Evolutionary conservation across 2,888 invertebrate genomes (phyloP).

Genomic region (Herminia tarsipennalis): DNA sequence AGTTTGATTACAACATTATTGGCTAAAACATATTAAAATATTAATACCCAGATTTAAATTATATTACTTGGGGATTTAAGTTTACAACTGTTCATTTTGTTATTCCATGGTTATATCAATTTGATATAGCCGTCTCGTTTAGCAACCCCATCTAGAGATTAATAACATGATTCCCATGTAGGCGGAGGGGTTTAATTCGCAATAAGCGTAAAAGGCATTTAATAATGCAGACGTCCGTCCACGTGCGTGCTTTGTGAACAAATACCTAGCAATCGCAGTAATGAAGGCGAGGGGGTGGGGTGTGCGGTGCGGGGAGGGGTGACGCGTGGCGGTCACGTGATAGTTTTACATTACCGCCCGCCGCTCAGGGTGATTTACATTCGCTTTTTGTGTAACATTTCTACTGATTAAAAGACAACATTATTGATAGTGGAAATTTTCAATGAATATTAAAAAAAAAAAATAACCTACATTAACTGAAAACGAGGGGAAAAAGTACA

Average conservation of each 20-base stretch:
- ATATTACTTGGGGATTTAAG: not conserved
- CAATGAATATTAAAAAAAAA: too few species aligned
- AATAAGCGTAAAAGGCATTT: slow-evolving; percentile 86
- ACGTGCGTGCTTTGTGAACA: slow-evolving; percentile 76
- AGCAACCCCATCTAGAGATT: slow-evolving; percentile 56
- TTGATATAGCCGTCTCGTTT: slow-evolving; percentile 52
- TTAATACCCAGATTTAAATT: too few species aligned
- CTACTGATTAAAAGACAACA: slow-evolving; percentile 56
- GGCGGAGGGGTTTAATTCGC: slow-evolving; percentile 72
- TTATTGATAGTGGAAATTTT: slow-evolving; percentile 17
- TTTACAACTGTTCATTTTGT: slow-evolving; percentile 56
- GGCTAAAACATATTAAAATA: too few species aligned
- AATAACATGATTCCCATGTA: slow-evolving; percentile 66
- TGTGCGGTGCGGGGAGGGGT: slow-evolving; percentile 35
- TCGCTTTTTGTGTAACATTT: slow-evolving; percentile 57
- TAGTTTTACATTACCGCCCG: slow-evolving; percentile 70
- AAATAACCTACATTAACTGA: too few species aligned
- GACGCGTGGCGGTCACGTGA: slow-evolving; percentile 80
- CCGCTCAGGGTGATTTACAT: slow-evolving; percentile 66
- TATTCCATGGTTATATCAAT: slow-evolving; percentile 44
- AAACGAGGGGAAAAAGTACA: too few species aligned
- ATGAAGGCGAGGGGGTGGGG: slow-evolving; percentile 68
- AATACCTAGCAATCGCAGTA: slow-evolving; percentile 80
- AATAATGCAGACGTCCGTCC: slow-evolving; percentile 83
- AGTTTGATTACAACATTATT: too few species aligned